Evolutionary conservation across 2,888 invertebrate species (phyloP), one percentile per base, ranked within the genome.

Genomic region (Anodontia alba): DNA sequence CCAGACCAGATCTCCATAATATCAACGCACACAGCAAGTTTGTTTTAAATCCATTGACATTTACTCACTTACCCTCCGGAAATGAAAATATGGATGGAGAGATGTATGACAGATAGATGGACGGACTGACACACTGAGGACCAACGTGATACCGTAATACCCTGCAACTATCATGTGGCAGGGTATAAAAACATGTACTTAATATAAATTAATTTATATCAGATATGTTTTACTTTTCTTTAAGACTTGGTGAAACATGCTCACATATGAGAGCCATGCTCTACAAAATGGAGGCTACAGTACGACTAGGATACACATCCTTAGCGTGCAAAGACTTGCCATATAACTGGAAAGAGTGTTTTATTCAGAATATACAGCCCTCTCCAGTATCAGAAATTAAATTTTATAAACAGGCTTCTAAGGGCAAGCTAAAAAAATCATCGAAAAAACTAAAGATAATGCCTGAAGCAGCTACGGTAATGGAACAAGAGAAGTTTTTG

Each of bases 201-300:
- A n/a, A n/a, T n/a, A n/a, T n/a, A n/a, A n/a, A n/a, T n/a, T n/a
- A n/a, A n/a, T n/a, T n/a, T n/a, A n/a, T n/a, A n/a, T n/a, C n/a
- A n/a, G n/a, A n/a, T n/a, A n/a, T n/a, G n/a, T n/a, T n/a, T n/a
- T n/a, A n/a, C n/a, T 69, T 38, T 17, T n/a, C n/a, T 78, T 83
- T 51, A 77, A 83, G 80, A 69, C 51, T 77, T 0, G 83, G 80
- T 17, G 81, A 81, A 43, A 69, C 80, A 23, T 84, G 83, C 36
- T 78, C 78, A 17, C 78, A 81, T 54, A 36, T 81, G 43, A 81
- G 78, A 17, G 83, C 83, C 5, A 29, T 73, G 2, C 43, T 78
- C 1, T 84, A 75, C 67, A 81, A 81, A 66, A 78, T 84, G n/a
- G 83, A 84, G 43, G 80, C 83, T 57, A 78, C 80, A 15, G 78